A percentile compares a stretch with the other conserved stretches of the same genome.
Conservation (phyloP, 2,888 invertebrate species). For the Platycheirus albimanus region DNA sequence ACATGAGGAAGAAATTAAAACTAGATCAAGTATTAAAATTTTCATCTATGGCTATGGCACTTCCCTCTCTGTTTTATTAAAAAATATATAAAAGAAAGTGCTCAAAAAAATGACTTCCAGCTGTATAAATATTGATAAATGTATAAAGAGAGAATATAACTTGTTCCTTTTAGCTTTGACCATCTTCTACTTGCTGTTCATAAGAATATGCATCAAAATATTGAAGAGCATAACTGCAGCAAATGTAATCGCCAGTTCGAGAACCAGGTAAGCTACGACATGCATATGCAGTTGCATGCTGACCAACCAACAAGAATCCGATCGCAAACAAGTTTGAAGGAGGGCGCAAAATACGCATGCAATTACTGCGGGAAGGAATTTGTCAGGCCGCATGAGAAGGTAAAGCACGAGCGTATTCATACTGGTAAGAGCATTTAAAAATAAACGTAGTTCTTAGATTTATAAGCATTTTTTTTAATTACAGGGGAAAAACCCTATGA, state of each 20-base stretch:
- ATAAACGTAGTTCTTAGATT: no score
- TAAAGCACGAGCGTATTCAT: constrained; percentile 92
- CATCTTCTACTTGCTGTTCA: constrained; percentile 83
- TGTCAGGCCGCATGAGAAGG: constrained; percentile 90
- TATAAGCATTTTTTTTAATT: neutral
- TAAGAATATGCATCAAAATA: constrained; percentile 86
- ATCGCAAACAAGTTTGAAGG: neutral
- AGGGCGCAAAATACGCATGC: constrained; percentile 84
- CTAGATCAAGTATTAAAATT: no score
- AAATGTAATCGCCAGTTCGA: constrained; percentile 89
- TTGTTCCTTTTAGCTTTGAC: constrained; percentile 77
- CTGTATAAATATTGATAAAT: no score
- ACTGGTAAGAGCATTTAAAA: no score
- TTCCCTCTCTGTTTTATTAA: no score
- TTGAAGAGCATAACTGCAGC: constrained; percentile 85
- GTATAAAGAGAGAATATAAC: no score
- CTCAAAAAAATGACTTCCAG: no score
- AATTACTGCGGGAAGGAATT: constrained; percentile 89
- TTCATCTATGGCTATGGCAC: no score
- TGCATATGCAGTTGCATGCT: constrained; percentile 89
- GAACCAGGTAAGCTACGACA: constrained; percentile 86
- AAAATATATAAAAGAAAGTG: no score
- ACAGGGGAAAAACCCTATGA: constrained; percentile 90
- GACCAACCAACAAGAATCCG: constrained; percentile 72
- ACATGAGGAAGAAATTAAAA: no score